Evolutionary conservation across 2,888 invertebrate genomes (phyloP).

Genomic region (Liopterus haemorrhoidalis): DNA sequence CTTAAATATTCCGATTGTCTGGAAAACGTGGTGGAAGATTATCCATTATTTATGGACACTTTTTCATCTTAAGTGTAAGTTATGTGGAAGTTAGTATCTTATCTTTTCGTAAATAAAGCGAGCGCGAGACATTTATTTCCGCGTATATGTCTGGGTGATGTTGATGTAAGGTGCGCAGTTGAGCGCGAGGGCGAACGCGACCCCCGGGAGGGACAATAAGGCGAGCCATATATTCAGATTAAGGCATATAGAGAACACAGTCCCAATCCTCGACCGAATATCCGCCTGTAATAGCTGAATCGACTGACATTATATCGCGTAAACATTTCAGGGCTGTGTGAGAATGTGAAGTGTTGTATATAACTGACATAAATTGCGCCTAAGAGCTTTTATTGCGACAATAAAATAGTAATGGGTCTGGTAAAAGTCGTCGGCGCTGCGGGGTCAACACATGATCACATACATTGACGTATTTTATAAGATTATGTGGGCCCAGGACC

Average conservation of each 20-base stretch:
- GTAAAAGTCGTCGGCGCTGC: constrained; percentile 35
- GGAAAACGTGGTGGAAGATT: too few species aligned
- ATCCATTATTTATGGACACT: too few species aligned
- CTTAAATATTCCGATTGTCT: too few species aligned
- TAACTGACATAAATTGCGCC: constrained; percentile 42
- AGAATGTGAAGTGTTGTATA: constrained; percentile 41
- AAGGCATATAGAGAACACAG: constrained; percentile 34
- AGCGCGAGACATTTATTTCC: too few species aligned
- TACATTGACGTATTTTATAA: constrained; percentile 33
- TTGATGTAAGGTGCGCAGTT: too few species aligned
- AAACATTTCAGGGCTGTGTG: constrained; percentile 41
- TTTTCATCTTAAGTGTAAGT: too few species aligned
- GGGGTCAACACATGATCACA: constrained; percentile 36
- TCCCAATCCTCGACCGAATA: constrained; percentile 36
- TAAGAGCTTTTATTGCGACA: constrained; percentile 43
- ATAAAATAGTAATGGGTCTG: constrained; percentile 43
- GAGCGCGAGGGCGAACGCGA: too few species aligned
- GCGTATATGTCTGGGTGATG: too few species aligned
- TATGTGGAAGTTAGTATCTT: too few species aligned
- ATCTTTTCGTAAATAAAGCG: too few species aligned
- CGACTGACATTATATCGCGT: constrained; percentile 28
- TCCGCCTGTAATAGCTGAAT: constrained; percentile 39
- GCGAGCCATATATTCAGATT: constrained; percentile 45
- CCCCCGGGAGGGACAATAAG: constrained; percentile 43
- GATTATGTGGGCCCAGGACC: constrained; percentile 27